phyloP scores from a whole-genome alignment of 2,113 vertebrate genomes.

The Elanus axillaris region DNA sequence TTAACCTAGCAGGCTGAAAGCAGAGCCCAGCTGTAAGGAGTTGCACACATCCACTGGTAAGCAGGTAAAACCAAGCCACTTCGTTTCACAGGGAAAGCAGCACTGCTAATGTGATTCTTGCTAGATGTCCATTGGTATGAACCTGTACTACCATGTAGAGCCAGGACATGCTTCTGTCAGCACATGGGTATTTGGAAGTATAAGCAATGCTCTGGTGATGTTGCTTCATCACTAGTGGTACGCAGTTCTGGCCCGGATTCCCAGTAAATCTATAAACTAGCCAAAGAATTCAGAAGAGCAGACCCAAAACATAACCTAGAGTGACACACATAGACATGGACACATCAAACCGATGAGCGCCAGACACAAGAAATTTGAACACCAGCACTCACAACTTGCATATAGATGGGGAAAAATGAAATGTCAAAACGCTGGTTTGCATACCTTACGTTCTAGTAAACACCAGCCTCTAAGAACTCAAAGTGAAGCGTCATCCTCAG shows the following conservation, averaged over 20 bases:
- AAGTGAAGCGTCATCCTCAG: background rate
- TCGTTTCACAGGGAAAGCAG: background rate
- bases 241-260: background rate
- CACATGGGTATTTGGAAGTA: background rate
- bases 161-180: background rate
- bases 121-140: background rate
- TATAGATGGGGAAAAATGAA: background rate
- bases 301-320: background rate
- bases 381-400: background rate
- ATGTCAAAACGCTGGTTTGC: background rate
- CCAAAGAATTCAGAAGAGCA: background rate
- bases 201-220: background rate
- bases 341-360: background rate
- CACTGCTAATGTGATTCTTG: background rate
- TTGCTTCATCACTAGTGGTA: background rate
- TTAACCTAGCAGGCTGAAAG: background rate
- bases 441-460: background rate
- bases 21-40: background rate
- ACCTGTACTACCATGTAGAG: background rate
- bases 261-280: background rate
- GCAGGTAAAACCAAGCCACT: background rate
- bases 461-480: background rate
- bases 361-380: background rate
- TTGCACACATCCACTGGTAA: background rate
- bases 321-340: accelerated